Percentiles rank a stretch among this genome's conserved stretches.
These are phyloP conservation scores for Redunca redunca DNA, from an alignment of 2,113 vertebrate genomes.

Conservation along the genomic window DNA sequence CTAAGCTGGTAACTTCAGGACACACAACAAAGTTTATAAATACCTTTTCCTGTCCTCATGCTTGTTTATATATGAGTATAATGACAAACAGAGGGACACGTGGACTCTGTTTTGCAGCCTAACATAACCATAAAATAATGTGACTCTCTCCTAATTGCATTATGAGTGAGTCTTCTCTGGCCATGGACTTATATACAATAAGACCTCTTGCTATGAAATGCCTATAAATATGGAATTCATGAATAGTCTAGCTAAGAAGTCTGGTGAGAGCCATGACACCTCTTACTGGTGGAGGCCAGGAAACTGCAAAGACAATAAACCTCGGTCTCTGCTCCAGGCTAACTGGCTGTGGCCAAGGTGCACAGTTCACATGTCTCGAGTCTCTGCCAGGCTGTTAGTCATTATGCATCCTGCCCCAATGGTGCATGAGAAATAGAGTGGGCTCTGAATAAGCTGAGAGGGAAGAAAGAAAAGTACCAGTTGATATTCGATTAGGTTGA, in stretches of 20 bases:
- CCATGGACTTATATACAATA: background rate
- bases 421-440: background rate
- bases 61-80: constrained; percentile 3
- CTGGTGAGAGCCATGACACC: constrained; percentile 22
- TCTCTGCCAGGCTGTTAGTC: constrained; percentile 41
- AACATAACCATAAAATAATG: constrained; percentile 20
- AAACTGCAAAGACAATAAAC: constrained; percentile 62
- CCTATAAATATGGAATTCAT: constrained; percentile 28
- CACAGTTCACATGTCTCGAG: constrained; percentile 31
- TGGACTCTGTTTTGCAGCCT: background rate
- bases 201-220: constrained; percentile 19
- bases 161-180: constrained; percentile 18
- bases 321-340: constrained; percentile 4
- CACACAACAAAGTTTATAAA: constrained; percentile 24
- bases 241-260: constrained; percentile 7
- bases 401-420: background rate
- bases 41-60: background rate
- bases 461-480: background rate
- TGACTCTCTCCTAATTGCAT: background rate
- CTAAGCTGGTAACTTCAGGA: background rate
- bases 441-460: background rate
- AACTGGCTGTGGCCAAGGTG: background rate
- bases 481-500: background rate
- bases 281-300: constrained; percentile 19
- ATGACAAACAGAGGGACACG: constrained; percentile 37